Evolutionary conservation across 2,888 invertebrate genomes (phyloP).

Genomic region (Miltochrista miniata): DNA sequence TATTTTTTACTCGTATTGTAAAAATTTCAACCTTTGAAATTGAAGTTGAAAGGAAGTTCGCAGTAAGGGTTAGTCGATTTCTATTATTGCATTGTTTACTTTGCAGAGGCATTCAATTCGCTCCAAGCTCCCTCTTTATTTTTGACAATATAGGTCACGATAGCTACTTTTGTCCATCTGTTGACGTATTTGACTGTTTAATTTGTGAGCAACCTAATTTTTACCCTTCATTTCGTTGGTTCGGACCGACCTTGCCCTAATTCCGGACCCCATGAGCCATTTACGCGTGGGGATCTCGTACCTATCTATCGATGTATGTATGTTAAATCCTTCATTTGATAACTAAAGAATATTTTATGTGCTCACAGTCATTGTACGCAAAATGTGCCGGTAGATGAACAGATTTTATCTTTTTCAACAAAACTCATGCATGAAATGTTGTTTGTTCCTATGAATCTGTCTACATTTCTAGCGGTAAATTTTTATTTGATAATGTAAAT

Average conservation of each 20-base stretch:
- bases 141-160: slow-evolving; percentile 67
- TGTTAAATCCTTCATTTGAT: too few species aligned
- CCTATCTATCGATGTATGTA: too few species aligned
- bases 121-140: slow-evolving; percentile 60
- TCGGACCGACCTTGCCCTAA: neutral
- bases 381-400: too few species aligned
- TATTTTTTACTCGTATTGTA: slow-evolving; percentile 64
- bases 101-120: slow-evolving; percentile 64
- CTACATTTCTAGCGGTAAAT: too few species aligned
- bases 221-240: neutral
- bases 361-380: too few species aligned
- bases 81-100: slow-evolving; percentile 56
- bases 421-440: too few species aligned
- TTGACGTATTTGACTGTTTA: neutral
- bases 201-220: slow-evolving; percentile 16
- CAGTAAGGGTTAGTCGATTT: slow-evolving; percentile 74
- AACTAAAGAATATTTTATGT: too few species aligned
- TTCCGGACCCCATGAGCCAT: neutral
- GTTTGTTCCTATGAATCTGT: too few species aligned
- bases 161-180: slow-evolving; percentile 23
- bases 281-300: too few species aligned
- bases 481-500: too few species aligned
- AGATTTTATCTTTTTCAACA: neutral
- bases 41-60: slow-evolving; percentile 73
- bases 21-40: slow-evolving; percentile 66